Percentiles rank a stretch among this genome's conserved stretches.
Evolutionary conservation across 37 sponge, comb jelly and placozoan genomes (phyloP).

Genomic region (Beroe forskalii): DNA sequence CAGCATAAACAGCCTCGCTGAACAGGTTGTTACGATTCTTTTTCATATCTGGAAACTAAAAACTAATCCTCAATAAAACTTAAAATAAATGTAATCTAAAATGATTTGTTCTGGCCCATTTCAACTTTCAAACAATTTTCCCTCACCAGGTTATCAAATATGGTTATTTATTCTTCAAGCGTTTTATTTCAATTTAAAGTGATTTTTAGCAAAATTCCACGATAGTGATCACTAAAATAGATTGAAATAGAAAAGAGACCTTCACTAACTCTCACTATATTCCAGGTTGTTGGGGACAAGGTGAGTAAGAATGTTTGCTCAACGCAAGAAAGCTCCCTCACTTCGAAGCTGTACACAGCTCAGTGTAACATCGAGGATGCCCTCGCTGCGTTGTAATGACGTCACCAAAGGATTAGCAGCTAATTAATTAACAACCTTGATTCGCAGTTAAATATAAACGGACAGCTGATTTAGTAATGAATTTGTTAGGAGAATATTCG

Average conservation of each 20-base stretch:
- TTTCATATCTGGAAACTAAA: no score
- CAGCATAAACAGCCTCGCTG: background rate
- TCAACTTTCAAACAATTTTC: no score
- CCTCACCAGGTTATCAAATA: no score
- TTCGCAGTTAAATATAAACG: background rate
- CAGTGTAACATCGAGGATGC: slow-evolving; percentile 31
- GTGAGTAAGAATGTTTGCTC: slow-evolving; percentile 7
- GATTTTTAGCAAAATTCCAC: no score
- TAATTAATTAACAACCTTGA: background rate
- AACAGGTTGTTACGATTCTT: slow-evolving; percentile 29
- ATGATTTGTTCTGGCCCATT: no score
- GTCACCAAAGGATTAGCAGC: background rate
- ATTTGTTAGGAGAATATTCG: background rate
- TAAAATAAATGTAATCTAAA: no score
- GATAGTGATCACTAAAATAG: no score
- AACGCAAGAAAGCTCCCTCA: slow-evolving; percentile 3
- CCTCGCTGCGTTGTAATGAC: slow-evolving; percentile 35
- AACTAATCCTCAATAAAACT: no score
- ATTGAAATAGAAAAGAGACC: no score
- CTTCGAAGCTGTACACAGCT: slow-evolving; percentile 8
- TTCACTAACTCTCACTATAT: background rate
- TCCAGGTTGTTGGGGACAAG: slow-evolving; percentile 37
- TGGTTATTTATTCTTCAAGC: no score
- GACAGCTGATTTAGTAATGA: background rate
- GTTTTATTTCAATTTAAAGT: no score